Base-by-base conservation (phyloP, 1,140 invertebrate genomes). In the Odontomachus brunneus region DNA sequence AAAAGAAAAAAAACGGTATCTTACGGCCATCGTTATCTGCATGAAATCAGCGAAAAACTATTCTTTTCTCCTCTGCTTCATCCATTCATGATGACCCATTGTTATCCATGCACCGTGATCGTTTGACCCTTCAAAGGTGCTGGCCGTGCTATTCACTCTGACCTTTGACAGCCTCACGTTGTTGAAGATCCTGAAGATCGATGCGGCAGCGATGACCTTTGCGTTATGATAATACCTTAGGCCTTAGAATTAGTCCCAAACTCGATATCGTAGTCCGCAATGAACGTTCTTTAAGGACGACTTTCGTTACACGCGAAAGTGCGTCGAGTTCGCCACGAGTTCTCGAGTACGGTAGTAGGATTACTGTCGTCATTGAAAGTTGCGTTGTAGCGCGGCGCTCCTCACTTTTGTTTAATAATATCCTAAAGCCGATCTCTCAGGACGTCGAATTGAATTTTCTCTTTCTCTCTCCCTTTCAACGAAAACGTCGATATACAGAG, bases 141-240 rank as follows among this genome's bases (percentile, higher is more conserved):
- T 44, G 38, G 3, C 38, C 17, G 15, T 57, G 59, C 22, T 60
- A 62, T 26, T 60, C 62, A 57, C 67, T 38, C 14, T 82, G 72
- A 88, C 76, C 87, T 87, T 88, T 87, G 85, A 84, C 49, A 74
- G 66, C 63, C 73, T 84, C 73, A n/a, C 44, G 76, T 49, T 24
- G 59, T 26, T 71, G 9, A 15, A 57, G 63, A 82, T 82, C 12
- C 22, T 59, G 55, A 82, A 84, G 82, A 88, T 73, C 72, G 83
- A 87, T 78, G 66, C 62, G 11, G n/a, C 55, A 49, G 17, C 49
- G 74, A 75, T 87, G 83, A 87, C 85, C 76, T 88, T 88, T 88
- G 74, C 59, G 15, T 29, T 19, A 38, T 57, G 49, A 48, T 63
- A 49, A 53, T 14, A 69, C 59, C 73, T 69, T 69, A 48, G 71